Conservation (phyloP, 2,888 invertebrate genomes). For the Barypeithes pellucidus region DNA sequence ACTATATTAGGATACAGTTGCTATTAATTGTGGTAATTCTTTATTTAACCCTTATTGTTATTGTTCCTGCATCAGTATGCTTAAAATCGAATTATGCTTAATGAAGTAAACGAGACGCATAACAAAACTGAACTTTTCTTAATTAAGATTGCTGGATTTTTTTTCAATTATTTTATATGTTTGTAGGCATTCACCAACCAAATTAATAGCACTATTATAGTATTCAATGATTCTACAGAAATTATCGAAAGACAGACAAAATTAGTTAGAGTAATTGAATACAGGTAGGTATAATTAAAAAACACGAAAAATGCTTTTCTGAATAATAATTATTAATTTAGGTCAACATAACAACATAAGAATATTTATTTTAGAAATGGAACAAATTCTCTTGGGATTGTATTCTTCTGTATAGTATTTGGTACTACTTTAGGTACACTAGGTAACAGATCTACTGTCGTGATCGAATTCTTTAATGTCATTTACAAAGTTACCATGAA, state of each 20-base stretch:
- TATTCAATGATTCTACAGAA: background rate
- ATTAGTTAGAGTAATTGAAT: background rate
- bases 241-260: background rate
- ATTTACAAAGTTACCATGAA: constrained; percentile 7
- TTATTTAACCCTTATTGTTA: too few species aligned
- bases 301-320: background rate
- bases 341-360: too few species aligned
- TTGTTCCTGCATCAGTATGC: too few species aligned
- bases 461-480: constrained; percentile 7
- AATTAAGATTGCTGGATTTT: too few species aligned
- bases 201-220: background rate
- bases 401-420: constrained; percentile 7
- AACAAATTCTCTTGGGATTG: constrained; percentile 4
- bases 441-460: background rate
- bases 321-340: background rate
- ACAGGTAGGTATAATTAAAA: background rate
- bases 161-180: too few species aligned
- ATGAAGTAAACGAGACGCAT: too few species aligned
- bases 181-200: constrained; percentile 6
- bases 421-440: constrained; percentile 3
- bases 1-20: too few species aligned
- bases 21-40: too few species aligned
- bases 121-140: too few species aligned
- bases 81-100: too few species aligned
- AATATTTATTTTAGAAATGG: constrained; percentile 7